Evolutionary conservation across 2,888 invertebrate genomes (phyloP), one percentile per base, ranked within the genome.

Genomic region (Diplazon laetatorius): DNA sequence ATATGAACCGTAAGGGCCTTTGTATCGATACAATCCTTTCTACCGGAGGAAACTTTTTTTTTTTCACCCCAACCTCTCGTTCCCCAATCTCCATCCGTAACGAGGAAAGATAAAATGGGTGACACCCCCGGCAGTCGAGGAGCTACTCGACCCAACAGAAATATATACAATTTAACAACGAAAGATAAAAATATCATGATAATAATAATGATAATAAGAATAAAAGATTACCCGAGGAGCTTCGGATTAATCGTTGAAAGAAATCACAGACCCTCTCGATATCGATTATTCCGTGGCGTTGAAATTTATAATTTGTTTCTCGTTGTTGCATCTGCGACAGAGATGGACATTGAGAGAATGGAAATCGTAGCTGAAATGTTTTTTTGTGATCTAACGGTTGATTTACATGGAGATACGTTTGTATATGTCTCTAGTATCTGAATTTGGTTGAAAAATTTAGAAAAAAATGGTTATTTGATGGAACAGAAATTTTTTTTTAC

Each of bases 231-330:
- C n/a, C n/a, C n/a, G 30, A 55, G 30, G 30, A 55, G 8, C 10
- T 14, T 20, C 12, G 25, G 10, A 55, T 16, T 10, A n/a, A 18
- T 16, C 30, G 5, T n/a, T 16, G 6, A 60, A 20, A 55, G 18
- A 55, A 30, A 48, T 66, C 74, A 70, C 39, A 70, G 55, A 44
- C 18, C n/a, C n/a, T n/a, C 44, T 60, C 46, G 60, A 48, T 48
- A 62, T 39, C 20, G 37, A 78, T 75, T 68, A 37, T 62, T 66
- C 50, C 74, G 74, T 66, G 14, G 35, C 14, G 37, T 20, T 30
- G 69, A 35, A 48, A 48, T 14, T n/a, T n/a, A 25, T 44, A 18
- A 44, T 16, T 30, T 57, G 1, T n/a, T n/a, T n/a, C 3, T 9
- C 18, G 12, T 55, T 39, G 14, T 60, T 16, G 20, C 18, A 35